These are phyloP conservation scores for Hyperoplus immaculatus DNA, from an alignment of 2,797 vertebrate species.

Conservation along the genomic window DNA sequence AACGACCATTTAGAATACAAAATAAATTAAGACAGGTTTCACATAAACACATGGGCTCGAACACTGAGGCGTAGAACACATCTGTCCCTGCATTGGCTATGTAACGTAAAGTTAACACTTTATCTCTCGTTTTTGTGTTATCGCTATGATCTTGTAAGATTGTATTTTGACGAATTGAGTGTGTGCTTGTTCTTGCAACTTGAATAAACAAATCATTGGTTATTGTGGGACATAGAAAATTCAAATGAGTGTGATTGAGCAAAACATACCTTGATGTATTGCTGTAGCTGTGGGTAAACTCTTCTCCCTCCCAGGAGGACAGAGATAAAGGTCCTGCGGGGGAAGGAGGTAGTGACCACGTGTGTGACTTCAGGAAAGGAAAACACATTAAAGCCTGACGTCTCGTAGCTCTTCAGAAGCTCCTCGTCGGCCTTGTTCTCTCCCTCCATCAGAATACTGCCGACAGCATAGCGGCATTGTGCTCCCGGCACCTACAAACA, in stretches of 20 bases:
- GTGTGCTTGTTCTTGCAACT: neutral
- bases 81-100: neutral
- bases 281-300: slow-evolving; percentile 88
- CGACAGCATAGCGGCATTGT: slow-evolving; percentile 89
- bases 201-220: neutral
- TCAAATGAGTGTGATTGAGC: neutral
- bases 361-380: slow-evolving; percentile 92
- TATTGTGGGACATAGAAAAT: neutral
- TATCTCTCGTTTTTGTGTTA: neutral
- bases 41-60: neutral
- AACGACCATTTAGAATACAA: neutral
- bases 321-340: slow-evolving; percentile 86
- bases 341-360: slow-evolving; percentile 90
- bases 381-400: slow-evolving; percentile 91
- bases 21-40: neutral
- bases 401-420: slow-evolving; percentile 87
- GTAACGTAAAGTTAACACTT: neutral
- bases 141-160: neutral
- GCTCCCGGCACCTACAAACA: slow-evolving; percentile 84
- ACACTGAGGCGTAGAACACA: neutral
- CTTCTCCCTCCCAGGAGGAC: slow-evolving; percentile 85
- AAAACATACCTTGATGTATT: slow-evolving; percentile 90
- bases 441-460: slow-evolving; percentile 91
- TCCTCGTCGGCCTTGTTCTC: slow-evolving; percentile 83
- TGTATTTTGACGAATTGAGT: neutral